Conservation (phyloP, 2,797 vertebrate genomes). For the Setipinna tenuifilis region DNA sequence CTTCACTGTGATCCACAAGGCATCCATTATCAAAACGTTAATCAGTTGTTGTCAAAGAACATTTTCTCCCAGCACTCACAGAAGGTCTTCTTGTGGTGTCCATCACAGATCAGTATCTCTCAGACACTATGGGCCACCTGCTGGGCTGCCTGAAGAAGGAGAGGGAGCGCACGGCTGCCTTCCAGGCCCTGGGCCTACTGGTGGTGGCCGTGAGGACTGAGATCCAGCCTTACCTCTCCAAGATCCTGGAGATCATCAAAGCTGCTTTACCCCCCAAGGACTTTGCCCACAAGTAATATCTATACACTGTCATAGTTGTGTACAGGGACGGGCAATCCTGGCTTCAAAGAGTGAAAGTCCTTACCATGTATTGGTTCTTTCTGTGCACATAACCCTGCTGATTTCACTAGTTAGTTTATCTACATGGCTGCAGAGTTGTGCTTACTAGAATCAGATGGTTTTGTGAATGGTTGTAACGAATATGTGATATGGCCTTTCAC, state of each 20-base stretch:
- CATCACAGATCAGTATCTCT: constrained; percentile 87
- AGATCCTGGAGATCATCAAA: constrained; percentile 96
- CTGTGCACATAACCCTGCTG: too few species aligned
- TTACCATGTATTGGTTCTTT: too few species aligned
- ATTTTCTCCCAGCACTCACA: not conserved
- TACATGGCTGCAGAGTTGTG: too few species aligned
- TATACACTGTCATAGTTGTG: too few species aligned
- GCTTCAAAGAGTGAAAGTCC: too few species aligned
- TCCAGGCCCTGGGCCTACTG: constrained; percentile 93
- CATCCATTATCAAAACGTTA: not conserved
- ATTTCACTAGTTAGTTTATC: too few species aligned
- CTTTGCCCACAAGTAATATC: constrained; percentile 91
- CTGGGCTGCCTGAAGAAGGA: constrained; percentile 95
- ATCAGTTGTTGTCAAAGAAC: not conserved
- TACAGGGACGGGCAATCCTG: too few species aligned
- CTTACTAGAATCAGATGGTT: too few species aligned
- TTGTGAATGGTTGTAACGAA: too few species aligned
- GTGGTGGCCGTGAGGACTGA: constrained; percentile 92
- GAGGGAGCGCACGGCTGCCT: constrained; percentile 93
- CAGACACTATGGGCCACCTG: constrained; percentile 95
- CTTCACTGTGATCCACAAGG: not conserved
- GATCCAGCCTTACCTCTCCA: constrained; percentile 91
- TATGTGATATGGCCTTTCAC: too few species aligned
- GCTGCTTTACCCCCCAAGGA: constrained; percentile 95
- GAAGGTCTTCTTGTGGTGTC: not conserved